Base-by-base conservation (phyloP, 2,888 invertebrate genomes). In the Gymnoscelis rufifasciata region DNA sequence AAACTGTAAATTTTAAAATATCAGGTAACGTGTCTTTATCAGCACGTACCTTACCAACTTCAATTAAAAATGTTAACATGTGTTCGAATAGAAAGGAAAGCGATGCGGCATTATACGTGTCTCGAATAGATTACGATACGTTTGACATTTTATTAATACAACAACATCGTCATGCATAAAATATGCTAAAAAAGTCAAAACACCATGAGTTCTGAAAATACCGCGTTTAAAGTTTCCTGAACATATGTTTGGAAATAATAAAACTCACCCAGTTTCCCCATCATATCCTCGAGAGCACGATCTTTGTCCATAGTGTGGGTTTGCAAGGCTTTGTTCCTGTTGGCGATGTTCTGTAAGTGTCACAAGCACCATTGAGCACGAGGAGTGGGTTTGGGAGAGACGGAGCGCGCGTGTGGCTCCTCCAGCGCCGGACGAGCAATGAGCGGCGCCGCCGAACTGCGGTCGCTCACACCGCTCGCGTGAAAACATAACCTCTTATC, bases 251-350 rank as follows among this genome's bases (percentile, higher is more conserved):
- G 38, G 47, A 56, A 54, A 2, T 3, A 48, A 46, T 47, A 46
- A 47, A 38, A 38, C 88, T 90, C 64, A 92, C 92, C 92, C 63
- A 92, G 78, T 71, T 91, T 91, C 62, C 90, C 90, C 92, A 92
- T 92, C 71, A 92, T 89, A 60, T 91, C 91, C 67, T 92, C 92
- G 43, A 92, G 68, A 19, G 91, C 91, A 64, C 84, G 89, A 78
- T 91, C 91, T 71, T 91, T 90, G 66, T 91, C 91, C 91, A 91
- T 91, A 69, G 39, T 77, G 57, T 47, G 47, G 45, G 51, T 50
- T 56, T 43, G 19, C 5, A 19, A 19, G 19, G 19, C 52, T 43
- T 51, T 53, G 52, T 52, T 62, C 38, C 56, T 58, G 49, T 64
- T 66, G 46, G 57, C 52, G 53, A 60, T 63, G 54, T 69, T 73